Conservation (phyloP, 2,888 invertebrate species). For the Lithophane leautieri region DNA sequence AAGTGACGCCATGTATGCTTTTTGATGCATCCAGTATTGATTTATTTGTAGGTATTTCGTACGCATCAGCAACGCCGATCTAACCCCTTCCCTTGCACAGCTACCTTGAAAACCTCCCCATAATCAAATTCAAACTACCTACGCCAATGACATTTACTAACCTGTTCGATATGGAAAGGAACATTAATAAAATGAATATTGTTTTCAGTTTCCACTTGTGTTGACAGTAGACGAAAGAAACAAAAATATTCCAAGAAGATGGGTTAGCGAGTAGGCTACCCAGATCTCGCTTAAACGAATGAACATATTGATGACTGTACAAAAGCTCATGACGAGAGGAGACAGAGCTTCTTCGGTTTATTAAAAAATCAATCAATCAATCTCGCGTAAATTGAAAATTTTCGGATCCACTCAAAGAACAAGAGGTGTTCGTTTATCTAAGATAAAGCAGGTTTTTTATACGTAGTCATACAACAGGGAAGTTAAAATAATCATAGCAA, state of each 20-base stretch:
- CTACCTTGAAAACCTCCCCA: slow-evolving; percentile 27
- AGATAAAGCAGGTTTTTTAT: slow-evolving; percentile 12
- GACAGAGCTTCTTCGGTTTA: background rate
- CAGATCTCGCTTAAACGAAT: background rate
- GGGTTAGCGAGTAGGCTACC: background rate
- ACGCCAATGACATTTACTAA: slow-evolving; percentile 24
- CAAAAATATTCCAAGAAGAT: background rate
- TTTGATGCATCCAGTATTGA: slow-evolving; percentile 5
- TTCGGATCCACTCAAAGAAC: background rate
- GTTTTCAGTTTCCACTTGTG: slow-evolving; percentile 4
- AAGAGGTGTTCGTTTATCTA: slow-evolving; percentile 5
- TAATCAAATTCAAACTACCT: slow-evolving; percentile 21
- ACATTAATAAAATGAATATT: background rate
- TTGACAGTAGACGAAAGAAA: background rate
- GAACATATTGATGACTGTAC: background rate
- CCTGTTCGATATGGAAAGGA: slow-evolving; percentile 1
- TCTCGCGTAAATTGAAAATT: background rate
- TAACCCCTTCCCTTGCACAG: background rate
- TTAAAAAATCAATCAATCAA: background rate
- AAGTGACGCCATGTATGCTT: background rate
- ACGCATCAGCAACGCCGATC: slow-evolving; percentile 9
- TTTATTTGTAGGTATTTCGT: slow-evolving; percentile 8
- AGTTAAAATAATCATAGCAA: background rate
- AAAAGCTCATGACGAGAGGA: background rate
- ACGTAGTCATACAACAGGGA: background rate